Base-by-base conservation (phyloP, 35 echinoderm and acorn worm genomes). In the Hemicentrotus pulcherrimus region DNA sequence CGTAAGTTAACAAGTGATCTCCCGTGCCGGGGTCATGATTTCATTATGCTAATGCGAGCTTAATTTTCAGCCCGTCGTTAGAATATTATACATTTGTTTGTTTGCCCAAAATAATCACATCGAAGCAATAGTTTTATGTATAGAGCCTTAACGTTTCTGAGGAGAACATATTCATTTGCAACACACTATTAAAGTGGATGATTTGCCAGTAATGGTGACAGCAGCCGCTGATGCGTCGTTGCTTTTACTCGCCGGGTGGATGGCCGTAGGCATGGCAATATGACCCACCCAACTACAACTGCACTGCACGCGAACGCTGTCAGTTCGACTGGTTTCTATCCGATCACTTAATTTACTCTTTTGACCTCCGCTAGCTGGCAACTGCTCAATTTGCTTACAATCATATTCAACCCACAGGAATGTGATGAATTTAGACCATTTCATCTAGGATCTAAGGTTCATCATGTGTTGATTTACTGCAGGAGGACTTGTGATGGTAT, bases 301-400 rank as follows among this genome's bases (percentile, higher is more conserved):
- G 46, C 88, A 90, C 19, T n/a, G 88, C 88, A 90, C 88, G 88
- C 88, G 88, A 90, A 33, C 88, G 88, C 46, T 90, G 88, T 90
- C 88, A 90, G 4, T 41, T 90, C n/a, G 32, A 47, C 32, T 90
- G 88, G 45, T 90, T 90, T 86, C 45, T 18, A 33, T 47, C 46
- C 32, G 88, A 33, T 47, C 46, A 18, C 88, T 41, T 16, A 47
- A 41, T 33, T 90, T 30, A 90, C 88, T 41, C 46, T 90, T 47
- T 32, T 33, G 46, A 33, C 88, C 88, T 90, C 46, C 32, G n/a
- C 32, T 45, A 35, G n/a, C 32, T 45, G 31, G 46, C 88, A 32
- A 47, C 88, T 41, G 32, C 88, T 41, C 15, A 2, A 32, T 47
- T 41, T 33, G 88, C 88, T 41, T 41, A 7, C 14, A 16, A 41